phyloP scores from a whole-genome alignment of 2,113 vertebrate species.

The Nanorana parkeri region DNA sequence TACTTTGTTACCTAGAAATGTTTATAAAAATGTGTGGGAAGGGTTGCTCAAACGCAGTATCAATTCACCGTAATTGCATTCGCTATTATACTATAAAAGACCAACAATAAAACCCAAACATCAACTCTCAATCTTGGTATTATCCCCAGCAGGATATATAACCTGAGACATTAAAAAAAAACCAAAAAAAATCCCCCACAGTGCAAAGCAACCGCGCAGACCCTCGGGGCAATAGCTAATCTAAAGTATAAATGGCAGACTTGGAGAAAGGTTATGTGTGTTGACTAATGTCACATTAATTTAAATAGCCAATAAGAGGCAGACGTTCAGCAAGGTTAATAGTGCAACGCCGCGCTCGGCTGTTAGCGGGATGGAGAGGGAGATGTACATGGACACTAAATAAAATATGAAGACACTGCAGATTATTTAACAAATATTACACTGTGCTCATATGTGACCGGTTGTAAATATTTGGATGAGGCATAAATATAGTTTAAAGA shows the following conservation, averaged over 20 bases:
- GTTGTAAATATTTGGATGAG: no score
- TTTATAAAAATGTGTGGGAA: no score
- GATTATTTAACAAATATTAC: background rate
- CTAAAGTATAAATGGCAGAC: conserved; percentile 22
- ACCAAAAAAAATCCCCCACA: no score
- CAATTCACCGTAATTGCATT: no score
- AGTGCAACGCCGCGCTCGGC: background rate
- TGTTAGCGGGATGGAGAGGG: background rate
- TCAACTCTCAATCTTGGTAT: background rate
- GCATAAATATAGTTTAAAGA: no score
- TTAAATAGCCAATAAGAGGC: conserved; percentile 46
- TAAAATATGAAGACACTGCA: background rate
- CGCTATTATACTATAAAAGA: no score
- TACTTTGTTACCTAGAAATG: no score
- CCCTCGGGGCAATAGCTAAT: conserved; percentile 13
- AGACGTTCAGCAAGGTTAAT: conserved; percentile 15
- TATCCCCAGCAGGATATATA: background rate
- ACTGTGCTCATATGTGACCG: background rate
- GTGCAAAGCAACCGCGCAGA: background rate
- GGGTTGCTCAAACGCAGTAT: no score
- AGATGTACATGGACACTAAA: background rate
- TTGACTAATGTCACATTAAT: conserved; percentile 27
- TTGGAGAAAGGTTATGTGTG: conserved; percentile 10
- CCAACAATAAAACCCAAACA: no score
- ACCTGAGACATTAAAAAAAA: background rate